Conservation (phyloP, 2,888 invertebrate species). For the Amblyjoppa proteus region DNA sequence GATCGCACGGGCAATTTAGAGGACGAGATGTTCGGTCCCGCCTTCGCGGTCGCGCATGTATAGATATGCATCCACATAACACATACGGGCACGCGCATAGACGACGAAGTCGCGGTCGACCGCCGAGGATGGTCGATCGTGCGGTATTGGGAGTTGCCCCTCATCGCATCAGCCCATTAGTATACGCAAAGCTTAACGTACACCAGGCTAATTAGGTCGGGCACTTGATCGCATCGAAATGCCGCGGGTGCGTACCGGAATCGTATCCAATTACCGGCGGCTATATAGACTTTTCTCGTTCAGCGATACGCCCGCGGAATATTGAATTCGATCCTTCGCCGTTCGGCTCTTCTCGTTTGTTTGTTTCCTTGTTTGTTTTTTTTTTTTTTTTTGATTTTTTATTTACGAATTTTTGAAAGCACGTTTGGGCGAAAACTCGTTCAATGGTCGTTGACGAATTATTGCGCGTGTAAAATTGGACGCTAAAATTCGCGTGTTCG, state of each 20-base stretch:
- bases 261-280: background rate
- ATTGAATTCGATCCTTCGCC: background rate
- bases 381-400: background rate
- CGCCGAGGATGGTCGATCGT: slow-evolving; percentile 33
- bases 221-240: slow-evolving; percentile 55
- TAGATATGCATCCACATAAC: background rate
- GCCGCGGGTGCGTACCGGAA: slow-evolving; percentile 16
- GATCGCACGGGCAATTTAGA: slow-evolving; percentile 20
- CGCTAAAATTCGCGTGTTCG: background rate
- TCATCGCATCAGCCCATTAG: slow-evolving; percentile 46
- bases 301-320: slow-evolving; percentile 10
- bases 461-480: background rate
- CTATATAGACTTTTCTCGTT: slow-evolving; percentile 4
- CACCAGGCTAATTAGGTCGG: slow-evolving; percentile 52
- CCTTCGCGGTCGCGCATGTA: background rate
- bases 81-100: no score
- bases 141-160: slow-evolving; percentile 48
- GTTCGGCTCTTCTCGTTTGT: background rate
- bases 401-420: background rate
- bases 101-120: slow-evolving; percentile 43
- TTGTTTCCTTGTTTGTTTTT: background rate
- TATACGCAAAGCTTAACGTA: slow-evolving; percentile 45
- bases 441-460: background rate
- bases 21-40: background rate
- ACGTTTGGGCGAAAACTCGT: background rate